Conservation (phyloP, 2,888 invertebrate species). For the Chesias legatella region DNA sequence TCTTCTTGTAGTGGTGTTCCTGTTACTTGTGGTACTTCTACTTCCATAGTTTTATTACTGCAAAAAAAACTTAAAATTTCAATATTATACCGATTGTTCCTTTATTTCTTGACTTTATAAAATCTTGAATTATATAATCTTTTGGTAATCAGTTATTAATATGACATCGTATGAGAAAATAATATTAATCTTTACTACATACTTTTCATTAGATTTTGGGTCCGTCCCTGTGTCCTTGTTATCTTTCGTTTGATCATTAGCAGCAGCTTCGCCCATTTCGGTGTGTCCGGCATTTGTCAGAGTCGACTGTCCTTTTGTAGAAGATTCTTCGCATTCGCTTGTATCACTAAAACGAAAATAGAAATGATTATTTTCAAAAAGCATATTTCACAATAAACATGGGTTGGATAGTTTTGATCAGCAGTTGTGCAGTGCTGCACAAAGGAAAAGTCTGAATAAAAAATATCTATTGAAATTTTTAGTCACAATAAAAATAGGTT, state of each 20-base stretch:
- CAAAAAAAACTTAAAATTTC: conserved; percentile 18
- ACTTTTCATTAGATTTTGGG: conserved; percentile 35
- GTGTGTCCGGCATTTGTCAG: conserved; percentile 52
- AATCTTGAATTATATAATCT: too few species aligned
- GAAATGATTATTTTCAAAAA: not conserved
- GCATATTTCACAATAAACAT: too few species aligned
- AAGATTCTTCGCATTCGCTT: conserved; percentile 54
- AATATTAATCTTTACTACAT: conserved; percentile 3
- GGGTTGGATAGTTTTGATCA: too few species aligned
- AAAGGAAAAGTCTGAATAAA: too few species aligned
- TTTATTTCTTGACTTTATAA: too few species aligned
- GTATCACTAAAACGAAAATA: conserved; percentile 42
- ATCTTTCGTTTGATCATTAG: too few species aligned
- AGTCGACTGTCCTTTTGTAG: conserved; percentile 19
- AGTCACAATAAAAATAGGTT: too few species aligned
- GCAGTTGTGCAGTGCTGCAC: too few species aligned
- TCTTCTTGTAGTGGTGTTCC: conserved; percentile 28
- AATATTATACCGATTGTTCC: too few species aligned
- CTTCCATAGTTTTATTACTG: conserved; percentile 44
- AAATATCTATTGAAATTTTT: too few species aligned
- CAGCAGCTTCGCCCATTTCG: not conserved
- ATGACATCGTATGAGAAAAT: too few species aligned
- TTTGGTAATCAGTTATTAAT: too few species aligned
- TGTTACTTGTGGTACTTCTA: conserved; percentile 23
- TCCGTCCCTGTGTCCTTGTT: conserved; percentile 25